Evolutionary conservation across 1,140 invertebrate genomes (phyloP), one percentile per base, ranked within the genome.

Genomic region (Berghia stephanieae): DNA sequence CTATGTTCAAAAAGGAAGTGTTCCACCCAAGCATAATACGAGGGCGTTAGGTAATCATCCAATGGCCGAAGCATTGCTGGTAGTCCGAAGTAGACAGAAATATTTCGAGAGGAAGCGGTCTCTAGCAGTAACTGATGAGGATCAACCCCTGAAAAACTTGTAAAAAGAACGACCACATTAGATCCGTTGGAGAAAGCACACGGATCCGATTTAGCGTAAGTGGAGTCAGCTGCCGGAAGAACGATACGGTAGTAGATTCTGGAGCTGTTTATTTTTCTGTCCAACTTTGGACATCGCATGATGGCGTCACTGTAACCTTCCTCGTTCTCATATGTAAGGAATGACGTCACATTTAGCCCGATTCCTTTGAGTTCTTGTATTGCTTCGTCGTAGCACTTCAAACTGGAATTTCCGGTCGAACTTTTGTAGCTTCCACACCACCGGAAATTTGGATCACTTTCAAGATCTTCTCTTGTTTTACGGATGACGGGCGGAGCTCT

Each of bases 211-310:
- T 46, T 18, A 40, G 21, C 40, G 34, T 38, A 40, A 38, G 36
- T 36, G 40, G 55, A 36, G 21, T 72, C 21, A 21, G 27, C n/a
- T 43, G 49, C 24, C 13, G 83, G 80, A 21, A 86, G 70, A 24
- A 85, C 83, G 18, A 85, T 63, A 36, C 85, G 73, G 63, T 78
- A 78, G 42, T 86, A 86, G 13, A 79, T 81, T n/a, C 81, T 78
- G n/a, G 75, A 72, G 27, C 80, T 78, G 52, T 71, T 55, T 63
- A 82, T 79, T 49, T 77, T 83, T 31, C 75, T 79, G 43, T 85
- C 83, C 36, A 78, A 80, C 21, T 78, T 42, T 4, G 83, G 83
- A 80, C 85, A 86, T 1, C 73, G 44, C 36, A 86, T 69, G n/a
- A 86, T 79, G 24, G 40, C 71, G 31, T 81, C 70, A 52, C 79